These are phyloP conservation scores for Myotis findleyi DNA, from an alignment of 2,797 vertebrate species.

Conservation along the genomic window DNA sequence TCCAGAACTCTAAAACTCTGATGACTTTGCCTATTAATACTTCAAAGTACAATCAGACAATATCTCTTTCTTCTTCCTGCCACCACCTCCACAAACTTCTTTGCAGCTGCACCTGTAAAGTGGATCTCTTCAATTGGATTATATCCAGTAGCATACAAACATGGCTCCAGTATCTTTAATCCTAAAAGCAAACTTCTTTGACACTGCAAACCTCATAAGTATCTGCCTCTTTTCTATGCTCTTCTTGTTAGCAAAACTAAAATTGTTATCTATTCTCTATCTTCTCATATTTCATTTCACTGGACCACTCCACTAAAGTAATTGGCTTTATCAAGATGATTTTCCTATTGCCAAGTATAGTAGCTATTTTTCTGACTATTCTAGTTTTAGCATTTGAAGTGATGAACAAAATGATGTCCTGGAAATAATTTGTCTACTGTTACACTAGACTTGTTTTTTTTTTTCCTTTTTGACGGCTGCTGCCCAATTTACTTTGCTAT, in stretches of 20 bases:
- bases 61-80: background rate
- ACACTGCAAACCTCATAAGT: background rate
- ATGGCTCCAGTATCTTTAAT: background rate
- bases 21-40: background rate
- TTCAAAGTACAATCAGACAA: background rate
- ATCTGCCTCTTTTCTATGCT: background rate
- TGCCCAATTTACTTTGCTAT: background rate
- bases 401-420: constrained; percentile 4
- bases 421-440: background rate
- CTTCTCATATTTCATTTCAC: background rate
- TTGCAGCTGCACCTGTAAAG: background rate
- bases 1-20: background rate
- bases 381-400: background rate
- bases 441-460: background rate
- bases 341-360: background rate
- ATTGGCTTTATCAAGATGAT: background rate
- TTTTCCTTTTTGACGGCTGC: background rate
- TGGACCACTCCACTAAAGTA: background rate
- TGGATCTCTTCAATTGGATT: background rate
- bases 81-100: background rate
- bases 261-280: background rate
- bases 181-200: background rate
- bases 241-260: background rate
- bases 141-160: background rate
- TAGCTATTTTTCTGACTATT: constrained; percentile 6